Evolutionary conservation across 2,113 vertebrate species (phyloP).

Genomic region (Clarias macrocephalus): DNA sequence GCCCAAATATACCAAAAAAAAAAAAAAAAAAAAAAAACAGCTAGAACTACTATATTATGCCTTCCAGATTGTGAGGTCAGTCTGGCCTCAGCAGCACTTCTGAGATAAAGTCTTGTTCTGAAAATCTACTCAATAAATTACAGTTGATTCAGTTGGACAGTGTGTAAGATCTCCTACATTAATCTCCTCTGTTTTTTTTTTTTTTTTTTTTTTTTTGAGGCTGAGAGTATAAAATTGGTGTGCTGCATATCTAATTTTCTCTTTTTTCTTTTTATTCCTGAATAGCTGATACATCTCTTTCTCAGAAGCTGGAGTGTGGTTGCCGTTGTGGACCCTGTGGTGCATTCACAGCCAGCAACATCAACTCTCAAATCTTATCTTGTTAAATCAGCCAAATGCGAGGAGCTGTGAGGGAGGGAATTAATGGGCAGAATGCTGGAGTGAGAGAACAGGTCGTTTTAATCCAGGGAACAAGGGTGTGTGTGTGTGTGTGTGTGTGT

Average conservation of each 20-base stretch:
- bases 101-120: slow-evolving; percentile 89
- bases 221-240: slow-evolving; percentile 90
- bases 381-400: slow-evolving; percentile 98
- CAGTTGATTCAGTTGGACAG: slow-evolving; percentile 89
- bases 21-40: neutral
- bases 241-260: slow-evolving; percentile 95
- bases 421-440: slow-evolving; percentile 80
- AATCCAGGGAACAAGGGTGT: slow-evolving; percentile 44
- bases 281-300: slow-evolving; percentile 92
- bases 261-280: slow-evolving; percentile 74
- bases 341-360: slow-evolving; percentile 94
- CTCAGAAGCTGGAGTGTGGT: slow-evolving; percentile 79
- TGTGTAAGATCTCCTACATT: slow-evolving; percentile 91
- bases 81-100: slow-evolving; percentile 83
- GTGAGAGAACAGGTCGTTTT: slow-evolving; percentile 62
- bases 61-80: slow-evolving; percentile 88
- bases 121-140: slow-evolving; percentile 91
- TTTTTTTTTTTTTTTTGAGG: slow-evolving; percentile 54
- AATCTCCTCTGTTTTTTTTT: slow-evolving; percentile 84
- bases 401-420: slow-evolving; percentile 87
- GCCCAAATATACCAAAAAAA: no score
- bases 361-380: slow-evolving; percentile 97
- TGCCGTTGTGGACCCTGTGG: slow-evolving; percentile 80
- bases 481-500: slow-evolving; percentile 35
- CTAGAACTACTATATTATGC: slow-evolving; percentile 57